These are phyloP conservation scores for Oncorhynchus mykiss DNA, from an alignment of 2,113 vertebrate genomes.

Conservation along the genomic window DNA sequence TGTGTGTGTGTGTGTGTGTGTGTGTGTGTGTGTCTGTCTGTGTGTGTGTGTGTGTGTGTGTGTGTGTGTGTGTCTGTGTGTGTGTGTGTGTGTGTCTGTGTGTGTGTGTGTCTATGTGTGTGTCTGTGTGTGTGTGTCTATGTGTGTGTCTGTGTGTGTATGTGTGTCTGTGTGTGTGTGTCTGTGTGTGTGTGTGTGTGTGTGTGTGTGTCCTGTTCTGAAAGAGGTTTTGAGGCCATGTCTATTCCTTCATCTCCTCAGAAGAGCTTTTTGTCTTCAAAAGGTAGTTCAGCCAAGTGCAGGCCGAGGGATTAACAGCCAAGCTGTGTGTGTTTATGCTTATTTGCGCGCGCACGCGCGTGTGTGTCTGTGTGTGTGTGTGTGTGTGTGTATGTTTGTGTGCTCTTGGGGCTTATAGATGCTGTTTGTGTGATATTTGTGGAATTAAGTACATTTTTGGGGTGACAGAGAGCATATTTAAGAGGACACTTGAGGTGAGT, in stretches of 20 bases:
- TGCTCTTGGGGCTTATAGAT: slow-evolving; percentile 27
- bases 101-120: too few relatives aligned
- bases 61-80: too few relatives aligned
- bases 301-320: slow-evolving; percentile 64
- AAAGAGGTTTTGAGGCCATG: slow-evolving; percentile 43
- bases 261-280: slow-evolving; percentile 67
- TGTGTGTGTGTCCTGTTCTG: slow-evolving; percentile 26
- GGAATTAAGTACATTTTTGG: too few relatives aligned
- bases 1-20: too few relatives aligned
- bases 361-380: slow-evolving; percentile 19
- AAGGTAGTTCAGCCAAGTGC: slow-evolving; percentile 62
- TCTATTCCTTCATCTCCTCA: slow-evolving; percentile 68
- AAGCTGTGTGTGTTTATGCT: slow-evolving; percentile 36
- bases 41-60: too few relatives aligned
- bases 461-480: too few relatives aligned
- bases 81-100: too few relatives aligned
- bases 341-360: background rate
- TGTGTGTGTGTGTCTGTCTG: too few relatives aligned
- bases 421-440: slow-evolving; percentile 32
- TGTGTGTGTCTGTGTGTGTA: too few relatives aligned
- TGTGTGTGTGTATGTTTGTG: slow-evolving; percentile 50
- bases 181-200: too few relatives aligned
- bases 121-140: too few relatives aligned
- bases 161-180: too few relatives aligned
- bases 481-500: slow-evolving; percentile 20